Percentiles rank a stretch among this genome's conserved stretches.
phyloP scores from a whole-genome alignment of 2,888 invertebrate genomes.

The Heterodera filipjevi region DNA sequence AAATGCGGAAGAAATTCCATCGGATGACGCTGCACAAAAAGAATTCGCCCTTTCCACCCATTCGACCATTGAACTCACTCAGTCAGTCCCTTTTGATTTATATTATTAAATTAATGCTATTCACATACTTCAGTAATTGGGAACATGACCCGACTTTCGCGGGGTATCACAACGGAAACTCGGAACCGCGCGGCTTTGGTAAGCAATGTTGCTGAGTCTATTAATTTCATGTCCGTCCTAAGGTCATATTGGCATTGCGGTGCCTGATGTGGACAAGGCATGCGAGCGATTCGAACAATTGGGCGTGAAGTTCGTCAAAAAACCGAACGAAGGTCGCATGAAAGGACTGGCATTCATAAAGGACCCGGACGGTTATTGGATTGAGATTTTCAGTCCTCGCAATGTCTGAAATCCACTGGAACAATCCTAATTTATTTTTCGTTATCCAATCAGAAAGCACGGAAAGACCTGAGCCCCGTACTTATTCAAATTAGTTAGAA shows the following conservation, averaged over 20 bases:
- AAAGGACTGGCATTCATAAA: conserved; percentile 83
- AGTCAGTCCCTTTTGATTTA: conserved; percentile 81
- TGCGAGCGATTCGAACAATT: conserved; percentile 84
- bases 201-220: conserved; percentile 33
- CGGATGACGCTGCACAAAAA: conserved; percentile 74
- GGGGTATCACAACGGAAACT: conserved; percentile 89
- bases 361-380: conserved; percentile 96
- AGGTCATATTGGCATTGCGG: conserved; percentile 88
- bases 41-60: conserved; percentile 81
- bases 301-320: conserved; percentile 86
- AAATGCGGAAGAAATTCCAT: conserved; percentile 76
- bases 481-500: too few species aligned
- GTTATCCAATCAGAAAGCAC: too few species aligned
- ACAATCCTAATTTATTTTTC: too few species aligned
- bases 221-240: conserved; percentile 22
- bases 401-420: not conserved
- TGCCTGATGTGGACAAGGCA: conserved; percentile 84
- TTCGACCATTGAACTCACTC: conserved; percentile 87
- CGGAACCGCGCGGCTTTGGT: conserved; percentile 85
- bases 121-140: conserved; percentile 80
- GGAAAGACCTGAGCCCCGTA: too few species aligned
- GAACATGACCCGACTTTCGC: conserved; percentile 78
- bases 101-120: conserved; percentile 26
- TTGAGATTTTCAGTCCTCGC: conserved; percentile 78
- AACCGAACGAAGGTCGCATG: conserved; percentile 76